Base-by-base conservation (phyloP, 1,140 invertebrate species). In the Propsilocerus akamusi region DNA sequence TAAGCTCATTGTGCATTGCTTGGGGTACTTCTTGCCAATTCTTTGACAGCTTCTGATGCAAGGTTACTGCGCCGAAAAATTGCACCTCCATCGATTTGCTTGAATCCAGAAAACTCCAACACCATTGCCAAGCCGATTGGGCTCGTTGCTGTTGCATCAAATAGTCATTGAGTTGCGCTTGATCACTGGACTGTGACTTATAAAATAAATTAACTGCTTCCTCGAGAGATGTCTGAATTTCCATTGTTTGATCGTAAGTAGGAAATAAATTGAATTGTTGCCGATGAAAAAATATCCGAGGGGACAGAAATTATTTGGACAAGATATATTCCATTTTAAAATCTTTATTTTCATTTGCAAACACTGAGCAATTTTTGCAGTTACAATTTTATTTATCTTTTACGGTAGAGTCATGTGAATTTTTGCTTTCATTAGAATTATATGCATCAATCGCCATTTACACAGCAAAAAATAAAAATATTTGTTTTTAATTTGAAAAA, bases 11-110 rank as follows among this genome's bases (percentile, higher is more conserved):
- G 64, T 86, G 82, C 55, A 86, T 81, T 48, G 81, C 77, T 47
- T 69, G 61, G 23, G 88, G 86, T 25, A 95, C 72, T 71, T 93
- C 85, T 58, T 76, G 68, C 86, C 86, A 94, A 59, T 79, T 79
- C 62, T 84, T 82, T 53, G 86, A 77, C 28, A 95, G 76, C 68
- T 95, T 95, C 0, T 78, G 74, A 58, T 94, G 83, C 30, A 95
- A 65, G 46, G 86, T 89, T 47, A 81, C 87, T 6, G 90, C 89
- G 50, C 83, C 91, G 75, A 90, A 96, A 69, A 89, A 94, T 65
- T 93, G 88, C 4, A 90, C 81, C 70, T 93, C 88, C 49, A 78
- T 75, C 37, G 76, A 69, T 87, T 93, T 51, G 22, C 12, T 25
- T 11, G 12, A 25, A 11, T 23, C 12, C 5, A 25, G 25, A 46